These are phyloP conservation scores for Sinocyclocheilus anshuiensis DNA, from an alignment of 2,113 vertebrate species.

Conservation along the genomic window DNA sequence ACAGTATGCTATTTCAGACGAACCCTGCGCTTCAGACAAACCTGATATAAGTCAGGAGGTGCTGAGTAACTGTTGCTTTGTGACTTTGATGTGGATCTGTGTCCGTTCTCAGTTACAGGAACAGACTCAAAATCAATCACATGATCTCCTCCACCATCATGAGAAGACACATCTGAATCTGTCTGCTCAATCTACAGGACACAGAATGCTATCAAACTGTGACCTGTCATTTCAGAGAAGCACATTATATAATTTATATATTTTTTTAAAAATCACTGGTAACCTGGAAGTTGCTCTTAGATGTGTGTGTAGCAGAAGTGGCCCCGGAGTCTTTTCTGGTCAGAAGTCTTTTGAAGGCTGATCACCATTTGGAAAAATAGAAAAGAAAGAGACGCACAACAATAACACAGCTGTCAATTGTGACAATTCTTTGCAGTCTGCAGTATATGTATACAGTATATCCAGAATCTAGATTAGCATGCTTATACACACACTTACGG, in stretches of 20 bases:
- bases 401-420: too few species aligned
- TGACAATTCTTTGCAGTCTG: too few species aligned
- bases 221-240: neutral
- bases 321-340: conserved; percentile 49
- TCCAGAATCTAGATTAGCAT: too few species aligned
- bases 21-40: neutral
- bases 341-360: conserved; percentile 54
- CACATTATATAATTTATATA: neutral
- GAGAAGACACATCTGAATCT: conserved; percentile 76
- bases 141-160: conserved; percentile 63
- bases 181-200: conserved; percentile 67
- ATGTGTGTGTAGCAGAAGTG: conserved; percentile 42
- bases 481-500: conserved; percentile 61
- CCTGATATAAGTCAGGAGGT: conserved; percentile 89
- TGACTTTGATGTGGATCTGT: conserved; percentile 71
- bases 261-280: neutral
- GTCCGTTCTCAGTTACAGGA: conserved; percentile 75
- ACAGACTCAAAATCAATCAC: neutral
- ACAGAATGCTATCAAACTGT: neutral
- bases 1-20: neutral
- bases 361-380: neutral
- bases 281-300: conserved; percentile 70
- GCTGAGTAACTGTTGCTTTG: conserved; percentile 89
- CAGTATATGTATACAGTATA: too few species aligned
- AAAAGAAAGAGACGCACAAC: too few species aligned